Evolutionary conservation across 2,888 invertebrate species (phyloP).

Genomic region (Volucella inflata): DNA sequence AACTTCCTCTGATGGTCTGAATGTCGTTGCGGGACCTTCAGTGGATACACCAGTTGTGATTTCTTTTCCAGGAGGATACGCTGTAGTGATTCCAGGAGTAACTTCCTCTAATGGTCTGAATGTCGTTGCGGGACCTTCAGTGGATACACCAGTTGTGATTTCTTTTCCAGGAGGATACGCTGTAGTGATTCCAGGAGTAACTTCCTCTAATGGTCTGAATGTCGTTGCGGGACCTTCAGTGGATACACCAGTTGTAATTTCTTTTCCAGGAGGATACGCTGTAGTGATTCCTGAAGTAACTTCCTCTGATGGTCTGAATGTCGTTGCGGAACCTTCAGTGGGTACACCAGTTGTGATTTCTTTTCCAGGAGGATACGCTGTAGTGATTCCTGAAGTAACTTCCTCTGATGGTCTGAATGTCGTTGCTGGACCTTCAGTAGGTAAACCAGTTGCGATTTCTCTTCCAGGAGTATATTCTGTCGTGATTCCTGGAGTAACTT

Average conservation of each 20-base stretch:
- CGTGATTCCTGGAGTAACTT: no score
- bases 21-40: slow-evolving; percentile 1
- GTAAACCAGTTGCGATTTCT: no score
- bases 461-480: no score
- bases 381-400: background rate
- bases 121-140: background rate
- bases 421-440: background rate
- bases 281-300: background rate
- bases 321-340: background rate
- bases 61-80: background rate
- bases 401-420: no score
- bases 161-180: slow-evolving; percentile 6
- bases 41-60: background rate
- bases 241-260: slow-evolving; percentile 3
- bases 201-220: background rate
- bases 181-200: background rate
- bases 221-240: no score
- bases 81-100: background rate
- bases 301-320: background rate
- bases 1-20: slow-evolving; percentile 1
- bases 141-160: slow-evolving; percentile 14
- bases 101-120: background rate
- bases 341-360: background rate
- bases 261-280: background rate
- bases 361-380: background rate